These are phyloP conservation scores for Tautogolabrus adspersus DNA, from an alignment of 2,113 vertebrate genomes.

Conservation along the genomic window DNA sequence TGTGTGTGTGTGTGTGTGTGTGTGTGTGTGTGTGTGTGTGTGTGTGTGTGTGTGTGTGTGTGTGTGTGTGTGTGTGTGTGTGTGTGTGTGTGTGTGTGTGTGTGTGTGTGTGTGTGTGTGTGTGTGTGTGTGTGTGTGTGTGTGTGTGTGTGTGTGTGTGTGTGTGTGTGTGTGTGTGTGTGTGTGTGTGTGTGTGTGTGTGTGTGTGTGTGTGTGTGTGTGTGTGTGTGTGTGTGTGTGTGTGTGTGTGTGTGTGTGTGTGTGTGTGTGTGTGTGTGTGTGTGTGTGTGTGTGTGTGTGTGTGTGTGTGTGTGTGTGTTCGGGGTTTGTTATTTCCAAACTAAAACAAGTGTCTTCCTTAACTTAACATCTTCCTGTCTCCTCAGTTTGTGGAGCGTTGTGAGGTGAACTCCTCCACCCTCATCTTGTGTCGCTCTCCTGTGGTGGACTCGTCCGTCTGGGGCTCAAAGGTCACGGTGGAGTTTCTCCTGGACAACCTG, in stretches of 20 bases:
- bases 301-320: neutral
- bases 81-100: slow-evolving; percentile 3
- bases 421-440: slow-evolving; percentile 91
- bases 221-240: slow-evolving; percentile 76
- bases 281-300: slow-evolving; percentile 1
- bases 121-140: slow-evolving; percentile 1
- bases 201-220: slow-evolving; percentile 76
- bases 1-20: slow-evolving; percentile 6
- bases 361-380: neutral
- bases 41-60: slow-evolving; percentile 5
- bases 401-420: slow-evolving; percentile 89
- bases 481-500: slow-evolving; percentile 94
- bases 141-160: neutral
- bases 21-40: neutral
- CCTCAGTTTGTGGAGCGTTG: slow-evolving; percentile 90
- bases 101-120: neutral
- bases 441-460: slow-evolving; percentile 83
- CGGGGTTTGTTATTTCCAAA: neutral
- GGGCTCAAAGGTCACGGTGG: slow-evolving; percentile 83
- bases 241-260: slow-evolving; percentile 76
- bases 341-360: neutral
- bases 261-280: slow-evolving; percentile 64
- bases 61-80: neutral
- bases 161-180: slow-evolving; percentile 2
- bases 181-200: neutral